phyloP scores from a whole-genome alignment of 2,888 invertebrate species.

The Nephrotoma guestfalica region DNA sequence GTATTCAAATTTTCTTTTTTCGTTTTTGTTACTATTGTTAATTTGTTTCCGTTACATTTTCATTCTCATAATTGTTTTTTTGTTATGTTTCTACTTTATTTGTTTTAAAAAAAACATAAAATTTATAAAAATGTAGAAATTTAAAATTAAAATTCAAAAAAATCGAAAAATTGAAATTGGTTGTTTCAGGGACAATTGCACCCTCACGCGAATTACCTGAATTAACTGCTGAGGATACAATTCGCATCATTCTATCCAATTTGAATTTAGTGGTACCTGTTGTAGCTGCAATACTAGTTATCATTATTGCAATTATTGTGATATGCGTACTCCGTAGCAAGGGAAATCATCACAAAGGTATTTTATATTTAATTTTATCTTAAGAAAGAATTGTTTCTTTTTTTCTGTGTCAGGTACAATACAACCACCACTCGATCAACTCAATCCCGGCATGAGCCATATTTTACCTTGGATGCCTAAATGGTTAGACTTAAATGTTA shows the following conservation, averaged over 20 bases:
- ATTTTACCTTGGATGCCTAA: constrained; percentile 63
- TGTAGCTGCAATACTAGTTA: constrained; percentile 79
- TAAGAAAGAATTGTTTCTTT: constrained; percentile 22
- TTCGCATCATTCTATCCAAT: constrained; percentile 78
- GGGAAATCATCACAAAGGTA: constrained; percentile 73
- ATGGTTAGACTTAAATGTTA: constrained; percentile 79
- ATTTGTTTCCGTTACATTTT: neutral
- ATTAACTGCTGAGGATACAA: constrained; percentile 63
- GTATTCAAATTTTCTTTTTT: neutral
- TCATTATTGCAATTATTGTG: constrained; percentile 84
- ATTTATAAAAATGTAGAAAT: constrained; percentile 7
- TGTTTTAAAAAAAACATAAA: constrained; percentile 1
- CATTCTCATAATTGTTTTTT: neutral
- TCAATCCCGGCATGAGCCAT: constrained; percentile 31
- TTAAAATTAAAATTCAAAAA: constrained; percentile 8
- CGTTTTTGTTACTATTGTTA: neutral
- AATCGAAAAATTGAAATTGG: constrained; percentile 17
- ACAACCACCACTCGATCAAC: constrained; percentile 55
- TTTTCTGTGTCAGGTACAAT: constrained; percentile 51
- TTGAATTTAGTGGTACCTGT: constrained; percentile 89
- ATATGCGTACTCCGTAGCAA: constrained; percentile 82
- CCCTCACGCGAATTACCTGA: constrained; percentile 73
- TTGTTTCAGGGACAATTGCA: constrained; percentile 88
- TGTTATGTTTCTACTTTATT: constrained; percentile 1
- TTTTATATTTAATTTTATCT: constrained; percentile 30